Conservation (phyloP, 2,888 invertebrate species). For the Polia nebulosa region DNA sequence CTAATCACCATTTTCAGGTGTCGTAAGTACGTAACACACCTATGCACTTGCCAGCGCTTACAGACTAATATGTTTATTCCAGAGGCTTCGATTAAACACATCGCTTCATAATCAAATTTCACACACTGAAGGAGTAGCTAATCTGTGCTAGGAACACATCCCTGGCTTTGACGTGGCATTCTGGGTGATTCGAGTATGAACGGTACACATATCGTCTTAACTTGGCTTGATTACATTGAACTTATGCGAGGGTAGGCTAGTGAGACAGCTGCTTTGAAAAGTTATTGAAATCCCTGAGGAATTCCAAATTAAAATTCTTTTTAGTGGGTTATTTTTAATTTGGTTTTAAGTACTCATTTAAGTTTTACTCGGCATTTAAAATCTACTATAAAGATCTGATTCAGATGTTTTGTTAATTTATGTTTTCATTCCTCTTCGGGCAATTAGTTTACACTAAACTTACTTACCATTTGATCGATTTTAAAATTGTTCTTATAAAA, state of each 20-base stretch:
- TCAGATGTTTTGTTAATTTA: not conserved
- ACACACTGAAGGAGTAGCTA: constrained; percentile 51
- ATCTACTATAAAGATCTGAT: too few species aligned
- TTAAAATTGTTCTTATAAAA: too few species aligned
- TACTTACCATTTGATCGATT: too few species aligned
- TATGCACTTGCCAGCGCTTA: constrained; percentile 5
- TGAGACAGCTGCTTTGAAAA: not conserved
- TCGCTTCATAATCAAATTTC: constrained; percentile 57
- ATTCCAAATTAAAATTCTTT: not conserved
- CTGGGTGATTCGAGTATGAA: constrained; percentile 58
- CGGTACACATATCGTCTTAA: constrained; percentile 25
- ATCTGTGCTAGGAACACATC: constrained; percentile 49
- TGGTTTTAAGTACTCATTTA: too few species aligned
- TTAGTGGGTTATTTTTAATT: not conserved
- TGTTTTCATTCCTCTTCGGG: not conserved
- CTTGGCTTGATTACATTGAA: constrained; percentile 40
- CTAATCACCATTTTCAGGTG: not conserved
- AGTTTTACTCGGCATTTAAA: too few species aligned
- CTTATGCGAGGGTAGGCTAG: not conserved
- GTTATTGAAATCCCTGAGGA: not conserved
- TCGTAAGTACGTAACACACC: not conserved
- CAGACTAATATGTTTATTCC: constrained; percentile 33
- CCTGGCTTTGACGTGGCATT: constrained; percentile 61
- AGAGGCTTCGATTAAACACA: constrained; percentile 41
- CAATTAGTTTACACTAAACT: too few species aligned